Percentiles rank a stretch among this genome's conserved stretches.
phyloP scores from a whole-genome alignment of 2,888 invertebrate genomes.

The Odontocerum albicorne region DNA sequence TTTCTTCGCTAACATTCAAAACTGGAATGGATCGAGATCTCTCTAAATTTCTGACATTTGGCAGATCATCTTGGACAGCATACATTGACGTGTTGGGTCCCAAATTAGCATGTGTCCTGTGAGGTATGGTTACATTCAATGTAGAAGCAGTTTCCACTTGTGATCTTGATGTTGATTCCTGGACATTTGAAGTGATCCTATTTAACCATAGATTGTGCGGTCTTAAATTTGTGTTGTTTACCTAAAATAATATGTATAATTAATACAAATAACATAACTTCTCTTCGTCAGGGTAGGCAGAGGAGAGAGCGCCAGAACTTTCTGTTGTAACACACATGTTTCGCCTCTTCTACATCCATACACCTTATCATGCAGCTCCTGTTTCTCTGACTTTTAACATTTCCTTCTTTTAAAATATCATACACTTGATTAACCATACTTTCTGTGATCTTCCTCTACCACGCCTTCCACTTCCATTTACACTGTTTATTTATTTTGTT shows the following conservation, averaged over 20 bases:
- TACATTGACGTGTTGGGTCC: constrained; percentile 47
- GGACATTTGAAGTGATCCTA: constrained; percentile 12
- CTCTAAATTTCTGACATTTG: neutral
- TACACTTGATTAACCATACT: too few species aligned
- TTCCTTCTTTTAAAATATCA: too few species aligned
- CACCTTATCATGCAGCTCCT: too few species aligned
- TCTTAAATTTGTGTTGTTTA: constrained; percentile 51
- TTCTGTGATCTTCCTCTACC: too few species aligned
- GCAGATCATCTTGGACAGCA: neutral
- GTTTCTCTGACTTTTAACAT: too few species aligned
- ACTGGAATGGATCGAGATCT: neutral
- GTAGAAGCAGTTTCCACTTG: constrained; percentile 25
- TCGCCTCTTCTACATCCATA: too few species aligned
- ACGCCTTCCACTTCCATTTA: too few species aligned
- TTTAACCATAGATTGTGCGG: constrained; percentile 46
- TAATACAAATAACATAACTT: too few species aligned
- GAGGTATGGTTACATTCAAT: constrained; percentile 45
- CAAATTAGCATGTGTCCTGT: constrained; percentile 50
- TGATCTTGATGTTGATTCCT: constrained; percentile 1
- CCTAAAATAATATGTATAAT: constrained; percentile 41
- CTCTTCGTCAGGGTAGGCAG: too few species aligned
- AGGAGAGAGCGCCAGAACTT: too few species aligned
- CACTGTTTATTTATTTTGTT: too few species aligned
- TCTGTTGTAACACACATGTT: too few species aligned
- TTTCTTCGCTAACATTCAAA: neutral